Evolutionary conservation across 2,797 vertebrate genomes (phyloP).

Genomic region (Enteromius trimaculatus): DNA sequence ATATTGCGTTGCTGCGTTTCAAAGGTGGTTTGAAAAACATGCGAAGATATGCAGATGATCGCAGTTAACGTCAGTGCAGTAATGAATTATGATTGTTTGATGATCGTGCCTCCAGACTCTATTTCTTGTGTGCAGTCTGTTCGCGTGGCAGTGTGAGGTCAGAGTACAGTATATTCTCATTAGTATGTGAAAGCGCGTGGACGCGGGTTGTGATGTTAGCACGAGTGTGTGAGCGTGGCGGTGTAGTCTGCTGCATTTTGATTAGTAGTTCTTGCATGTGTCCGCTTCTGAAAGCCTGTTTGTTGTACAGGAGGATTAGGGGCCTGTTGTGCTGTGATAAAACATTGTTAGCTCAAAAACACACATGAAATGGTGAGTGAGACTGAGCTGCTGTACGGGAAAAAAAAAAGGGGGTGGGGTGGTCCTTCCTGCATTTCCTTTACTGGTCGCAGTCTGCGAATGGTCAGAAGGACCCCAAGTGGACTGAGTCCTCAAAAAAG

Average conservation of each 20-base stretch:
- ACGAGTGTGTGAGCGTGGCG: slow-evolving; percentile 10
- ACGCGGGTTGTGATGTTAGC: slow-evolving; percentile 33
- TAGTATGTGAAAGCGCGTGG: slow-evolving; percentile 39
- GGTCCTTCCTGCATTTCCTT: slow-evolving; percentile 35
- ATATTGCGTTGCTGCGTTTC: slow-evolving; percentile 14
- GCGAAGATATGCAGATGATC: slow-evolving; percentile 12
- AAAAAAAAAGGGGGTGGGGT: slow-evolving; percentile 35
- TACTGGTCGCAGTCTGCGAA: slow-evolving; percentile 54
- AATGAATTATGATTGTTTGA: slow-evolving; percentile 2
- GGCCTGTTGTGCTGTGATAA: slow-evolving; percentile 66
- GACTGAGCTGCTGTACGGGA: slow-evolving; percentile 45
- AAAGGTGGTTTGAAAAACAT: slow-evolving; percentile 17
- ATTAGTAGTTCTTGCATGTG: slow-evolving; percentile 65
- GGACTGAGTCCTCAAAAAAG: slow-evolving; percentile 1
- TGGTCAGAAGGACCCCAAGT: slow-evolving; percentile 36
- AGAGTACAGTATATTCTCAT: slow-evolving; percentile 48
- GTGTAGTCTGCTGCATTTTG: slow-evolving; percentile 60
- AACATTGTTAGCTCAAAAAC: slow-evolving; percentile 61
- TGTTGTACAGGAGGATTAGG: slow-evolving; percentile 64
- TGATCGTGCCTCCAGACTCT: neutral
- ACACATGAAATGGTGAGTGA: slow-evolving; percentile 61
- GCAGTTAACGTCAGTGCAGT: neutral
- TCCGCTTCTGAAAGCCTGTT: slow-evolving; percentile 65
- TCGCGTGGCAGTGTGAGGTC: slow-evolving; percentile 28
- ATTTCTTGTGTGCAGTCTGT: neutral